Percentiles rank a stretch among this genome's conserved stretches.
Conservation (phyloP, 1,140 invertebrate species). For the Thalassaphorura encarpata region DNA sequence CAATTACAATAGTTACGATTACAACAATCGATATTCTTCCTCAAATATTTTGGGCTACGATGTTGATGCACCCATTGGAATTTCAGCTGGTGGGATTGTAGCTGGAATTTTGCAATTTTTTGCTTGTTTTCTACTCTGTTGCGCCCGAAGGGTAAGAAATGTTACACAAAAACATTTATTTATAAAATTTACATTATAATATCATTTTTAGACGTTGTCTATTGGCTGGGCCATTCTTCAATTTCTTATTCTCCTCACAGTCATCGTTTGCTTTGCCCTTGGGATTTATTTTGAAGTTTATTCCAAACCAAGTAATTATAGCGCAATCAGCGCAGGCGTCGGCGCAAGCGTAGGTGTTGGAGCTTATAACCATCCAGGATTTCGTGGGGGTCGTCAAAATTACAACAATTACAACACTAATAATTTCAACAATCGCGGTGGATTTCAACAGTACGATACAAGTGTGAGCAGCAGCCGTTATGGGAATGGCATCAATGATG, state of each 20-base stretch:
- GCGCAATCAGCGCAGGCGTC: not conserved
- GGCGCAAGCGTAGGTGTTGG: not conserved
- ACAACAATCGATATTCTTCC: too few relatives aligned
- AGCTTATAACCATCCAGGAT: not conserved
- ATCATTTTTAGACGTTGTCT: constrained; percentile 1
- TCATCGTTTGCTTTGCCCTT: constrained; percentile 3
- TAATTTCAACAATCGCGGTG: too few relatives aligned
- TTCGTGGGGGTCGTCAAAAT: not conserved
- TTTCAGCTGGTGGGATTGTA: constrained; percentile 12
- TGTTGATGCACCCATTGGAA: constrained; percentile 15
- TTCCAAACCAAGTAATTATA: not conserved
- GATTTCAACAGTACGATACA: not conserved
- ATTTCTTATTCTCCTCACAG: constrained; percentile 1
- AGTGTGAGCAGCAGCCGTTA: too few relatives aligned
- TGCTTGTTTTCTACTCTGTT: constrained; percentile 8
- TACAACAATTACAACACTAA: too few relatives aligned
- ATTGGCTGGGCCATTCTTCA: constrained; percentile 7
- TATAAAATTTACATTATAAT: too few relatives aligned
- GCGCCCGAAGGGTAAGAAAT: constrained; percentile 6
- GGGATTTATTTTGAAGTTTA: constrained; percentile 9
- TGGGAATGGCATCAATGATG: too few relatives aligned
- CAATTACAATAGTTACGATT: not conserved
- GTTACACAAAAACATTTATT: too few relatives aligned
- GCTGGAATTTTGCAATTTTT: constrained; percentile 14
- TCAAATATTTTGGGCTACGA: constrained; percentile 19